These are phyloP conservation scores for Apeltes quadracus DNA, from an alignment of 2,113 vertebrate species.

Conservation along the genomic window DNA sequence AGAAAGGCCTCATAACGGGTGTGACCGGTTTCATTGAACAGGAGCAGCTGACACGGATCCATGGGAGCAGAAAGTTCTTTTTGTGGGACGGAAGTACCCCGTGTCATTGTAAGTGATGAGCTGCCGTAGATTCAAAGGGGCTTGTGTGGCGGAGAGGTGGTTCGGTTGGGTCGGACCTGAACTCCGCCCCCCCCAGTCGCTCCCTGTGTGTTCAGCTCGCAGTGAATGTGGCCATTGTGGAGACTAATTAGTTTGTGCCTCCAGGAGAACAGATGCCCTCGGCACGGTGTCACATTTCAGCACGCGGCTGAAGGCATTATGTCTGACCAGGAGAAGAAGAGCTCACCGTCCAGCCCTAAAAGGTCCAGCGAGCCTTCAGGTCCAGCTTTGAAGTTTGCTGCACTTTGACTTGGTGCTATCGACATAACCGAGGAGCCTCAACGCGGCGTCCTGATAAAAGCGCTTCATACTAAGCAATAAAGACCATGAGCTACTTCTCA, in stretches of 20 bases:
- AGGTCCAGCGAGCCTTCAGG: too few relatives aligned
- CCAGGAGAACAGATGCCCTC: constrained; percentile 59
- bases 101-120: too few relatives aligned
- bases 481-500: too few relatives aligned
- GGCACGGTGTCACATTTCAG: constrained; percentile 59
- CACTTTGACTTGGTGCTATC: not conserved
- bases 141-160: not conserved
- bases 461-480: too few relatives aligned
- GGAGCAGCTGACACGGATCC: too few relatives aligned
- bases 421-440: not conserved
- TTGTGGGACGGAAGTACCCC: too few relatives aligned
- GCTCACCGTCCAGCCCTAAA: not conserved
- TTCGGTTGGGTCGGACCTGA: not conserved
- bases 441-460: too few relatives aligned
- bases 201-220: constrained; percentile 11
- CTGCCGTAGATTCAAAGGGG: too few relatives aligned
- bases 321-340: not conserved
- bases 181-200: not conserved
- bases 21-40: too few relatives aligned
- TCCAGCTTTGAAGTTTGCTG: not conserved
- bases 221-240: constrained; percentile 62
- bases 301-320: constrained; percentile 54
- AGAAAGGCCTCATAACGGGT: too few relatives aligned
- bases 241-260: constrained; percentile 63
- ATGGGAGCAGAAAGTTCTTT: not conserved